Base-by-base conservation (phyloP, 2,888 invertebrate genomes). In the Byasa hedistus region DNA sequence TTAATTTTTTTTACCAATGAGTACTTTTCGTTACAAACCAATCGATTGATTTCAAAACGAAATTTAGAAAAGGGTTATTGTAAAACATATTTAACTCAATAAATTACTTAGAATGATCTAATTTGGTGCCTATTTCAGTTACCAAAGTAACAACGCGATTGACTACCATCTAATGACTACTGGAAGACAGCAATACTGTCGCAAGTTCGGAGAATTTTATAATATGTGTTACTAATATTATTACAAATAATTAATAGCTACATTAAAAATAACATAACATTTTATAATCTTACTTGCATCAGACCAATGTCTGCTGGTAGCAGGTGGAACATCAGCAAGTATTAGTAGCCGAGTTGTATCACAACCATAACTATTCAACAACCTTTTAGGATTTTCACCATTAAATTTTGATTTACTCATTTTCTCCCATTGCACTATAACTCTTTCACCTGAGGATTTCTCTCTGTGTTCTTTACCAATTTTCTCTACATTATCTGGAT, bases 371-470 rank as follows among this genome's bases (percentile, higher is more conserved):
- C 94, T 92, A 1, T 92, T 81, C 64, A 99, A 92, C 81, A 99
- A 93, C 64, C 95, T 94, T 73, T 94, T 93, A 17, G 99, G 99
- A 86, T 98, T 97, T n/a, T 98, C 96, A 0, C 99, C 99, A 89
- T 99, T 99, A 73, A 95, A 92, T 85, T 99, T 99, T 0, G 99
- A 99, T 91, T 99, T 99, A 76, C 98, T 98, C 99, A 99, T 99
- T 93, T 99, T 99, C 82, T 99, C 99, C 97, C 98, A 99, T 36
- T 94, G 90, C 69, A 94, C 93, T 17, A 93, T 85, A 0, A 99
- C 95, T 12, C 93, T 86, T 72, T 94, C 93, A 32, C 95, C 94
- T 2, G 95, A 95, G 3, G 75, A 86, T 79, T 93, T 95, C 64
- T 87, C 94, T 76, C 92, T 93, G 76, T 93, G 94, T 69, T 91